Evolutionary conservation across 37 sponge, comb jelly and placozoan species (phyloP), one percentile per base, ranked within the genome.

Genomic region (Chondrosia reniformis): DNA sequence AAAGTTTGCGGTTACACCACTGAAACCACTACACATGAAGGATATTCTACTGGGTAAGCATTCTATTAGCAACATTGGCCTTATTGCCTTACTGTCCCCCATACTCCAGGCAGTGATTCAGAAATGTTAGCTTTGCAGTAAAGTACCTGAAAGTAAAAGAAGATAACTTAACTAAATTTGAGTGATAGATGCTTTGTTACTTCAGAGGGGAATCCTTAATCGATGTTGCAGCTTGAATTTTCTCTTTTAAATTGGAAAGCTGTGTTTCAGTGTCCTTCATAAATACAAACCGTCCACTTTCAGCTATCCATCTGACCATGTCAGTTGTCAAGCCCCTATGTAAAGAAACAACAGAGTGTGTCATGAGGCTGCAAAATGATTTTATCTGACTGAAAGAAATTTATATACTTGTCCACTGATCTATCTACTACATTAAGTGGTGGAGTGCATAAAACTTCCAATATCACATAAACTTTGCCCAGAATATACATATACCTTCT

Each of bases 1-100:
- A 86, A 92, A 95, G 82, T 92, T 95, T 28, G 84, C 55, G 24
- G 83, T 79, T 8, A 95, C 84, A 13, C 96, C 96, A 84, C 92
- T 89, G 76, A 86, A 92, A 2, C 96, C 96, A 83, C 89, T 90
- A 74, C 15, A 83, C 3, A 67, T 30, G 66, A 17, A 12, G n/a
- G 22, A 38, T 15, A 13, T n/a, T n/a, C n/a, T n/a, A n/a, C n/a
- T n/a, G n/a, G n/a, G n/a, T n/a, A n/a, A n/a, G n/a, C n/a, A n/a
- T n/a, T n/a, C n/a, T n/a, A n/a, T 24, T 37, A 43, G 66, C 52
- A 19, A 10, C 10, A 15, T 49, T 15, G 15, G 52, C 36, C 3
- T n/a, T 36, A 25, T 31, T 13, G 24, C 49, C 92, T 84, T 45
- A 91, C 88, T 84, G 81, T 54, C 89, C 92, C 34, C 93, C 90